These are phyloP conservation scores for Benthosema pterotum DNA, from an alignment of 2,797 vertebrate genomes.

Conservation along the genomic window DNA sequence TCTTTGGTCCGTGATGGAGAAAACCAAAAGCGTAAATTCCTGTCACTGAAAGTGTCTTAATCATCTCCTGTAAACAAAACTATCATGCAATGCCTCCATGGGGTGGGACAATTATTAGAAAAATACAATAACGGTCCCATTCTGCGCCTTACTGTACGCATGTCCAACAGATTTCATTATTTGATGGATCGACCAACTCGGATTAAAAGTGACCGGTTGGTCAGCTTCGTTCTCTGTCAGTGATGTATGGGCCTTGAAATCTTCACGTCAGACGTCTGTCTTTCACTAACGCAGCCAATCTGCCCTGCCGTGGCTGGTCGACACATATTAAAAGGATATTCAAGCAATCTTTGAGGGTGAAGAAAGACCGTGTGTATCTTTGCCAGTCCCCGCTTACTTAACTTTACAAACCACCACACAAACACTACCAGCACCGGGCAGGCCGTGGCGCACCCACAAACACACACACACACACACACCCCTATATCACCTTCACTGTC, in stretches of 20 bases:
- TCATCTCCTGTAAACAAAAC: slow-evolving; percentile 69
- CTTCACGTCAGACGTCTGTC: slow-evolving; percentile 22
- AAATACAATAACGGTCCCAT: not conserved
- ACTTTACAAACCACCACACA: slow-evolving; percentile 28
- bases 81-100: slow-evolving; percentile 55
- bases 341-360: slow-evolving; percentile 56
- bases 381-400: slow-evolving; percentile 37
- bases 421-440: not conserved
- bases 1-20: slow-evolving; percentile 66
- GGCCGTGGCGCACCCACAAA: not conserved
- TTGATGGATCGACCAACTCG: not conserved
- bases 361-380: slow-evolving; percentile 36
- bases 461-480: slow-evolving; percentile 19
- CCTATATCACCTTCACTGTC: slow-evolving; percentile 6
- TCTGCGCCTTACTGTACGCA: not conserved
- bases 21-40: slow-evolving; percentile 26
- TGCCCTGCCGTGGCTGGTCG: slow-evolving; percentile 24
- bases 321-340: slow-evolving; percentile 48
- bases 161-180: not conserved
- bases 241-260: not conserved
- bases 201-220: slow-evolving; percentile 10
- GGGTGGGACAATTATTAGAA: slow-evolving; percentile 30
- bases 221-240: not conserved
- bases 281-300: slow-evolving; percentile 9
- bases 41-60: slow-evolving; percentile 26